Evolutionary conservation across 2,888 invertebrate species (phyloP).

Genomic region (Folsomia candida): DNA sequence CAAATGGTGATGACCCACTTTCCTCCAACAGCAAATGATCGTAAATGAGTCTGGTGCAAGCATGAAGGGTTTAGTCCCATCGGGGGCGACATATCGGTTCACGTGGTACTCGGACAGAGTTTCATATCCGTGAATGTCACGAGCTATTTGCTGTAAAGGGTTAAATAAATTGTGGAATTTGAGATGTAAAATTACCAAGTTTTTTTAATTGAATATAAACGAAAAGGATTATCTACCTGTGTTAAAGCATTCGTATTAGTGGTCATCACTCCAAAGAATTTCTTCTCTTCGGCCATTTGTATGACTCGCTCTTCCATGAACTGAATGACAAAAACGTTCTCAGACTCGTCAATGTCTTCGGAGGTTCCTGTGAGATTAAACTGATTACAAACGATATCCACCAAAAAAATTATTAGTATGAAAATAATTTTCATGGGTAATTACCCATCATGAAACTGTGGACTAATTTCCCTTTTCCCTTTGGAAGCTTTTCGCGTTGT

Average conservation of each 20-base stretch:
- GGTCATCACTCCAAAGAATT: conserved; percentile 75
- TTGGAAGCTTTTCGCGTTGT: conserved; percentile 55
- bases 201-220: neutral
- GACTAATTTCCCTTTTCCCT: conserved; percentile 67
- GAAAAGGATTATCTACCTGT: conserved; percentile 9
- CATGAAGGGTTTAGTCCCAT: conserved; percentile 71
- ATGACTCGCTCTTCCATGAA: conserved; percentile 75
- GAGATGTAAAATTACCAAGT: too few relatives aligned
- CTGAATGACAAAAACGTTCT: conserved; percentile 76
- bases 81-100: conserved; percentile 70
- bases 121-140: conserved; percentile 74
- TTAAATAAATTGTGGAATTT: neutral
- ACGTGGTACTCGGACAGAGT: conserved; percentile 75
- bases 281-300: conserved; percentile 63
- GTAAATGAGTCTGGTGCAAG: conserved; percentile 73
- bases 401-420: too few relatives aligned
- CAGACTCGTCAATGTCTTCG: conserved; percentile 63
- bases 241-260: conserved; percentile 87
- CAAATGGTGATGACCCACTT: neutral
- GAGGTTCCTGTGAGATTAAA: too few relatives aligned
- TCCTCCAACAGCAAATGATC: conserved; percentile 73
- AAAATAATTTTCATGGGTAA: too few relatives aligned
- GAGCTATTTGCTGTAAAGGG: conserved; percentile 67
- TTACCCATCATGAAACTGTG: conserved; percentile 91
- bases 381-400: too few relatives aligned